Percentiles rank a stretch among this genome's conserved stretches.
These are phyloP conservation scores for Pycnonotus jocosus DNA, from an alignment of 2,113 vertebrate species.

Conservation along the genomic window DNA sequence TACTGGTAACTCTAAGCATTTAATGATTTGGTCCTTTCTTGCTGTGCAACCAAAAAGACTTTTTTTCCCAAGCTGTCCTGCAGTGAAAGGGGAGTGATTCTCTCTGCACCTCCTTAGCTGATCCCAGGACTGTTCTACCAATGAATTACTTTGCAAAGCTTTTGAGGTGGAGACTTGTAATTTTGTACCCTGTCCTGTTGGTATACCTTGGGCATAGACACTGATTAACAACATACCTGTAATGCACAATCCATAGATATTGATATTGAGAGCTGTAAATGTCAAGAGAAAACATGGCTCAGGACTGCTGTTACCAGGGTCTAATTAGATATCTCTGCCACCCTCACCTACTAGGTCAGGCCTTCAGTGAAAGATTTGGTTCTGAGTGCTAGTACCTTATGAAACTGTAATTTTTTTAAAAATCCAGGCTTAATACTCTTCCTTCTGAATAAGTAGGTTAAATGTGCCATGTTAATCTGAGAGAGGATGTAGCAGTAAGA, in stretches of 20 bases:
- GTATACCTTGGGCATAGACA: not conserved
- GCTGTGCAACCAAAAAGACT: not conserved
- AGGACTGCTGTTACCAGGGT: not conserved
- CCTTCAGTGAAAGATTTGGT: not conserved
- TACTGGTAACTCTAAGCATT: not conserved
- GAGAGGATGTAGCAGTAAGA: conserved; percentile 6
- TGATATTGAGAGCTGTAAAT: not conserved
- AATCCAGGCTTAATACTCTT: not conserved
- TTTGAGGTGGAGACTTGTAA: not conserved
- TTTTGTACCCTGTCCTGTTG: not conserved
- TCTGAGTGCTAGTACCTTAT: not conserved
- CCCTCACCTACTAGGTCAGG: not conserved
- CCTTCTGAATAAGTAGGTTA: conserved; percentile 7
- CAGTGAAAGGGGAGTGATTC: not conserved
- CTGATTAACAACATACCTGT: not conserved
- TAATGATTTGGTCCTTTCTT: not conserved
- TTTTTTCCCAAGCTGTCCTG: not conserved
- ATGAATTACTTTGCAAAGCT: not conserved
- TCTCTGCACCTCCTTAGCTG: not conserved
- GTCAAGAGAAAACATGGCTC: not conserved
- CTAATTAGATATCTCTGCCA: not conserved
- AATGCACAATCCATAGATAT: not conserved
- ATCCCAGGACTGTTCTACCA: not conserved
- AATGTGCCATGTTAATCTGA: not conserved
- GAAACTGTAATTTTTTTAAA: conserved; percentile 12